Evolutionary conservation across 64 coral and sea anemone genomes (phyloP), one percentile per base, ranked within the genome.

Genomic region (Montipora cactus): DNA sequence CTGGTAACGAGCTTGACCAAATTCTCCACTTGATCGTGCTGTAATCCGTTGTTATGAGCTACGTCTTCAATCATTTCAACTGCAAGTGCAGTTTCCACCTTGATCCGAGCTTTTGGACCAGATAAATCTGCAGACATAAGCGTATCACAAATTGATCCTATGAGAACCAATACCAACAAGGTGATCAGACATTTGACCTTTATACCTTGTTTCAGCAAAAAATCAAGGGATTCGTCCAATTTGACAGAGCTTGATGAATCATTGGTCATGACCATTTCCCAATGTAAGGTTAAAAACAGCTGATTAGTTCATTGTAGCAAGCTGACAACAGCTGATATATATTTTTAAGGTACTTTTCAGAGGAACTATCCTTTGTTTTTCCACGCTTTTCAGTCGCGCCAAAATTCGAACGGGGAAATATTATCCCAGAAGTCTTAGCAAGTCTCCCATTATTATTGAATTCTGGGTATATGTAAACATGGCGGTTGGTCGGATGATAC

Each of bases 1-100:
- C 88, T 91, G 7, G 74, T 85, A 37, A 91, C 91, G 78, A 96
- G 7, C 74, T 96, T 84, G 81, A 94, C 78, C 62, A 98, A 92
- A 62, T 89, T 82, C 45, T 79, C 46, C 59, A 98, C 79, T 76
- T 96, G 88, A 49, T 93, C 88, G 59, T 78, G 72, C 15, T 55
- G 77, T 66, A 98, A 68, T n/a, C 97, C 97, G 55, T 98, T 44
- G 72, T 59, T 28, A 18, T 69, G 8, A 21, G 97, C 79, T 22
- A 59, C 20, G 52, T 83, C 59, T 5, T 98, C 89, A 12, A 98
- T 44, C 68, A 75, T 94, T 57, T 90, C 78, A 16, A 95, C 45
- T 81, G 90, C 93, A 25, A 91, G 76, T 25, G 69, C 81, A 67
- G 88, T 81, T 44, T 97, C 84, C 1, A 89, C 80, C 72, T 94